Evolutionary conservation across 2,888 invertebrate genomes (phyloP), one percentile per base, ranked within the genome.

Genomic region (Hetaerina titia): DNA sequence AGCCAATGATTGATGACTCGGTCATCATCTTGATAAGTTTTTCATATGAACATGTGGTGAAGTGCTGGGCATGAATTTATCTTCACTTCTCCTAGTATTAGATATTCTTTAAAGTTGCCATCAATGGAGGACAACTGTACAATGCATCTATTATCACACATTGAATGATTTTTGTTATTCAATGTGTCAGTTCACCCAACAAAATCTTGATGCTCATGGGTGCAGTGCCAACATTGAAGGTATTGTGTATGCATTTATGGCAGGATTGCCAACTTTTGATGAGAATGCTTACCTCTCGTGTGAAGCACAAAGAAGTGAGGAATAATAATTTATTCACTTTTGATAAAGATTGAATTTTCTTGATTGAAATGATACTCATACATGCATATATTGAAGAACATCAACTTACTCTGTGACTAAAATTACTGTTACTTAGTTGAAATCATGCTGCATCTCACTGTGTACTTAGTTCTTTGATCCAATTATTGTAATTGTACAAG

Each of bases 211-310:
- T 69, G 81, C 22, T 81, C 81, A 11, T 81, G 17, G 69, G n/a
- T 9, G 31, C 13, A 81, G 81, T 81, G 81, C 81, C 81, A 31
- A 25, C 31, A 13, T 31, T 81, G 81, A 81, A 31, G 81, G 81
- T 31, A 81, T 81, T 81, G 31, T 81, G 81, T 11, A 31, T 81
- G 81, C 81, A 81, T 81, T 81, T 81, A 81, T 31, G 81, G 81
- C 81, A 81, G 22, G 31, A 2, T 8, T 81, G 74, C 25, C 31
- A 31, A 13, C 9, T 81, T 81, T 31, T 22, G 9, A 81, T 11
- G 81, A 11, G 31, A 81, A 81, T 81, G 31, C 81, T 81, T 81
- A 31, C 81, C 81, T 81, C 81, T 81, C 31, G 9, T 31, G 81
- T 15, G 22, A 81, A 22, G 81, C 81, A 81, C 81, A 81, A 81